Conservation (phyloP, 2,113 vertebrate species). For the Perca fluviatilis region DNA sequence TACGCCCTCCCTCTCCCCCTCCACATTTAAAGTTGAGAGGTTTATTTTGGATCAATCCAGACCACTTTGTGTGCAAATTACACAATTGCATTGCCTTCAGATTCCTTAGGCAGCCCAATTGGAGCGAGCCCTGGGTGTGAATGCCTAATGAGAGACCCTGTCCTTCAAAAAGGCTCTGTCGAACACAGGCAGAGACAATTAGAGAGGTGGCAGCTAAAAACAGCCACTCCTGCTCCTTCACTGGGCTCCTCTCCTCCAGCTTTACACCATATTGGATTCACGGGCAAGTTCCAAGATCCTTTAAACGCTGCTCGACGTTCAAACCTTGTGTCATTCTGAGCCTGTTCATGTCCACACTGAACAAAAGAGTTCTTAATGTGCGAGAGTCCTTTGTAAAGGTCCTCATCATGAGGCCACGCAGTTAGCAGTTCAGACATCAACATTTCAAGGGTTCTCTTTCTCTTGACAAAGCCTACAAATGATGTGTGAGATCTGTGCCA, state of each 20-base stretch:
- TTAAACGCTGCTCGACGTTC: constrained; percentile 24
- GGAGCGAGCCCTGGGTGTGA: constrained; percentile 83
- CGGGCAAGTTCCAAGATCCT: constrained; percentile 21
- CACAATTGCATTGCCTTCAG: constrained; percentile 89
- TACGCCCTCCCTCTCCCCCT: constrained; percentile 82
- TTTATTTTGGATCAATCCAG: constrained; percentile 92
- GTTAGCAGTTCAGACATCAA: not conserved
- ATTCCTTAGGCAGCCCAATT: constrained; percentile 90
- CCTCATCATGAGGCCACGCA: not conserved
- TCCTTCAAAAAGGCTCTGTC: constrained; percentile 81
- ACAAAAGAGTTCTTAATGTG: constrained; percentile 1
- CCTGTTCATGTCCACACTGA: not conserved
- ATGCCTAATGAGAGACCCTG: constrained; percentile 84
- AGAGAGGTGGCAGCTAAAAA: constrained; percentile 45
- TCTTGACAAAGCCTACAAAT: not conserved
- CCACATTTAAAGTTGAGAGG: constrained; percentile 91
- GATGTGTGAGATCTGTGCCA: not conserved
- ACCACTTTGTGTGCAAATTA: constrained; percentile 91
- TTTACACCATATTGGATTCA: constrained; percentile 39
- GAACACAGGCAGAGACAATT: constrained; percentile 75
- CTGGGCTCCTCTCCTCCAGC: constrained; percentile 1
- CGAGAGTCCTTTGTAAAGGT: not conserved
- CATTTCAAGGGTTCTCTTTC: not conserved
- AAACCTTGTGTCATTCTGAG: constrained; percentile 19
- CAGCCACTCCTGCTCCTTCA: constrained; percentile 30